Evolutionary conservation across 1,140 invertebrate species (phyloP).

Genomic region (Cyclina sinensis): DNA sequence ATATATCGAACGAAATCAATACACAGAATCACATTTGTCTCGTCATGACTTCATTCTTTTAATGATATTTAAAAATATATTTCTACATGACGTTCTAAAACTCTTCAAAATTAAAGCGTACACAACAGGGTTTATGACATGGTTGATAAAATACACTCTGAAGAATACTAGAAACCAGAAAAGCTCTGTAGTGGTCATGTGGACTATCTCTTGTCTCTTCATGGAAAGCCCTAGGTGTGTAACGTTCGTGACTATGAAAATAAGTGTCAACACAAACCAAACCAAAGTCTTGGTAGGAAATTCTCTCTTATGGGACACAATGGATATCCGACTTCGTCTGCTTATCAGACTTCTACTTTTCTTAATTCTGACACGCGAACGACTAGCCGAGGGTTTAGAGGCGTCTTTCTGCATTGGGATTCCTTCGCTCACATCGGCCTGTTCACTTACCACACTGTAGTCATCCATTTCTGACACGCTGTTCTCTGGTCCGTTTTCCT

Average conservation of each 20-base stretch:
- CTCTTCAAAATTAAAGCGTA: conserved; percentile 39
- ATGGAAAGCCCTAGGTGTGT: conserved; percentile 32
- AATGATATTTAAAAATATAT: neutral
- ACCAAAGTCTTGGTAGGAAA: conserved; percentile 51
- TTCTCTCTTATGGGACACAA: neutral
- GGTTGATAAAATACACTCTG: conserved; percentile 53
- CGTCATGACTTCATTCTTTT: conserved; percentile 13
- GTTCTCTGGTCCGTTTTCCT: neutral
- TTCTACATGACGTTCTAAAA: conserved; percentile 28
- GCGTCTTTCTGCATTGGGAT: neutral
- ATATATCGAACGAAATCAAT: too few relatives aligned
- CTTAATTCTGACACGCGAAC: neutral
- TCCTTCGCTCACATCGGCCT: neutral
- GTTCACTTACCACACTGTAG: neutral
- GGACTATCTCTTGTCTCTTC: neutral
- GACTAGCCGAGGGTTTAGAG: neutral
- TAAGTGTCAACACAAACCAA: conserved; percentile 54
- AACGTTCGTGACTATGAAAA: conserved; percentile 39
- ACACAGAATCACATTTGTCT: too few relatives aligned
- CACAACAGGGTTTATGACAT: conserved; percentile 54
- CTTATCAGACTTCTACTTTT: neutral
- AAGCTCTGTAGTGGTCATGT: conserved; percentile 17
- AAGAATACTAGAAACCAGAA: conserved; percentile 14
- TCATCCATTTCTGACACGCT: neutral
- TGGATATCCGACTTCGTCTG: neutral